Base-by-base conservation (phyloP, 64 coral and sea anemone genomes). In the Montipora sp. region DNA sequence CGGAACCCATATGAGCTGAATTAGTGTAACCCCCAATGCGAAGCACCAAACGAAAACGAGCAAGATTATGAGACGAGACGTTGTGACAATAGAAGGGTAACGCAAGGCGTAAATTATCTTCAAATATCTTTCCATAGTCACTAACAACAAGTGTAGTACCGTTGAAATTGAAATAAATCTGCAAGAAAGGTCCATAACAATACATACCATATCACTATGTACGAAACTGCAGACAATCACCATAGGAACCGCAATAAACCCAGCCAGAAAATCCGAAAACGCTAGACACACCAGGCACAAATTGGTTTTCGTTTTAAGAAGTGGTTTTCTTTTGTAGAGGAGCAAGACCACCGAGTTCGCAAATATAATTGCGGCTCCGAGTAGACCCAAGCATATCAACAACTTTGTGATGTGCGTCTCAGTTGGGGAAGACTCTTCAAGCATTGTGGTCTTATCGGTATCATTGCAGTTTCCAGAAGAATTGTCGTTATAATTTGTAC, bases 101-200 rank as follows among this genome's bases (percentile, higher is more conserved):
- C 44, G 75, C 78, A 97, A 88, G 6, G 92, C 92, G 4, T 94
- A 84, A 8, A 90, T 87, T 71, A 97, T 97, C 71, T 83, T 91
- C 2, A 89, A 67, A 81, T 97, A 94, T 57, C 95, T 78, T 59
- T 97, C 95, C n/a, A 88, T 58, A 51, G 95, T 94, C 1, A 94
- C 92, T 16, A 89, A 73, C 16, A 97, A 46, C 50, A 94, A 61
- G 48, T 97, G 95, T 47, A 97, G 43, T 27, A 94, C 93, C 1
- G 95, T 94, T 21, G 95, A 97, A 4, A 91, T 81, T 3, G 95
- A 90, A 44, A 97, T 92, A 51, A 97, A 94, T 5, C 95, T 88
- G 70, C 90, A 94, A 2, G 78, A 74, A 19, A 97, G 47, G 43
- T 92, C 95, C 83, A 94, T 91, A 59, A 77, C 77, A 15, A 77